Conservation (phyloP, 1,140 invertebrate genomes). For the Danaus melanippus region DNA sequence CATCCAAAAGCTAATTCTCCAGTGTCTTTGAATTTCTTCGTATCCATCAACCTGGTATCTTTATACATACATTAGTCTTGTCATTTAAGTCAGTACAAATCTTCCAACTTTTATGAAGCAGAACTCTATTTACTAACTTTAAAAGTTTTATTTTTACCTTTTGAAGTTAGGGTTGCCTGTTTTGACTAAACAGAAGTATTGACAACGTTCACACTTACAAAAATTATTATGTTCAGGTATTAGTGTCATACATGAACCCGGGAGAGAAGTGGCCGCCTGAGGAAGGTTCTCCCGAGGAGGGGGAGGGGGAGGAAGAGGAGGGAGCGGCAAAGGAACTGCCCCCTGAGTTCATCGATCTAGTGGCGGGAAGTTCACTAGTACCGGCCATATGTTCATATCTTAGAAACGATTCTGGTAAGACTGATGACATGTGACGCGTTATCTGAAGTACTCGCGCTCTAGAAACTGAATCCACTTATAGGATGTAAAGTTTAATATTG, state of each 20-base stretch:
- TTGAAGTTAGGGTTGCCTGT: no score
- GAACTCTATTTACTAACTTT: no score
- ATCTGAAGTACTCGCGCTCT: not conserved
- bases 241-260: slow-evolving; percentile 90
- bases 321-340: slow-evolving; percentile 73
- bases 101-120: no score
- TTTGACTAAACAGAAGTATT: not conserved
- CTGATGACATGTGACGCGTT: not conserved
- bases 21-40: no score
- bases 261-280: slow-evolving; percentile 74
- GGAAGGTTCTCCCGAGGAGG: slow-evolving; percentile 41
- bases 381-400: slow-evolving; percentile 93
- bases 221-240: slow-evolving; percentile 73
- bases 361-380: slow-evolving; percentile 87
- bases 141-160: no score
- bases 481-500: no score
- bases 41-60: no score
- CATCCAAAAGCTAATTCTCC: no score
- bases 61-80: no score
- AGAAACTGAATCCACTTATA: no score
- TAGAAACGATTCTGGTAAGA: slow-evolving; percentile 89
- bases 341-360: slow-evolving; percentile 79
- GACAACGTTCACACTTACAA: not conserved
- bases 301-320: slow-evolving; percentile 60
- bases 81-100: no score